phyloP scores from a whole-genome alignment of 2,113 vertebrate genomes.

The Amblyornis subalaris region DNA sequence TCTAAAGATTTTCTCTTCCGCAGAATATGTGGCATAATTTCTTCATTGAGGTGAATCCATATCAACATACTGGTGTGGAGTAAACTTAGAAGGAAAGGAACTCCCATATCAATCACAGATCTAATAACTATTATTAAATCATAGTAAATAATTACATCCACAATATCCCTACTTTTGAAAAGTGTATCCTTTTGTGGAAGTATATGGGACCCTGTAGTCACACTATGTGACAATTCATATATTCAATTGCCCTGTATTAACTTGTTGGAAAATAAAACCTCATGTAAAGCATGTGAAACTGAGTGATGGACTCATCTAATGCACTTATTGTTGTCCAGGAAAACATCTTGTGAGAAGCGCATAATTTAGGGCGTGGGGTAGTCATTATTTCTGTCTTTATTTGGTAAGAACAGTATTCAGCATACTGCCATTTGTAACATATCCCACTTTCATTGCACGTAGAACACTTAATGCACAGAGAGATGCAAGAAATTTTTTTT shows the following conservation, averaged over 20 bases:
- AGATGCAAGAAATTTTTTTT: background rate
- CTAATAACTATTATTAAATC: background rate
- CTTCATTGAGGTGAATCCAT: background rate
- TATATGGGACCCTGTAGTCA: background rate
- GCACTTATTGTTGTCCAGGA: background rate
- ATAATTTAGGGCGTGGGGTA: background rate
- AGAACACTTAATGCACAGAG: background rate
- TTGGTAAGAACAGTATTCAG: background rate
- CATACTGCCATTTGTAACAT: background rate
- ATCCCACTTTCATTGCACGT: background rate
- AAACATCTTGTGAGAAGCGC: background rate
- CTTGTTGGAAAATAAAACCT: background rate
- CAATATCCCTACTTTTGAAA: background rate
- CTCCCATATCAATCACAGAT: background rate
- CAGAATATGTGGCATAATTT: background rate
- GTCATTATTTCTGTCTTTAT: background rate
- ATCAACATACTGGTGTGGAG: background rate
- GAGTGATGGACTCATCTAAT: background rate
- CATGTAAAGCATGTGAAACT: background rate
- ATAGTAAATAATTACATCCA: background rate
- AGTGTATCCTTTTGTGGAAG: background rate
- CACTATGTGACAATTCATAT: background rate
- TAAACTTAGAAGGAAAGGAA: background rate
- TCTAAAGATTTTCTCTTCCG: background rate
- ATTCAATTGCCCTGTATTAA: background rate